These are phyloP conservation scores for Pentalonia nigronervosa DNA, from an alignment of 1,140 invertebrate genomes.

Conservation along the genomic window DNA sequence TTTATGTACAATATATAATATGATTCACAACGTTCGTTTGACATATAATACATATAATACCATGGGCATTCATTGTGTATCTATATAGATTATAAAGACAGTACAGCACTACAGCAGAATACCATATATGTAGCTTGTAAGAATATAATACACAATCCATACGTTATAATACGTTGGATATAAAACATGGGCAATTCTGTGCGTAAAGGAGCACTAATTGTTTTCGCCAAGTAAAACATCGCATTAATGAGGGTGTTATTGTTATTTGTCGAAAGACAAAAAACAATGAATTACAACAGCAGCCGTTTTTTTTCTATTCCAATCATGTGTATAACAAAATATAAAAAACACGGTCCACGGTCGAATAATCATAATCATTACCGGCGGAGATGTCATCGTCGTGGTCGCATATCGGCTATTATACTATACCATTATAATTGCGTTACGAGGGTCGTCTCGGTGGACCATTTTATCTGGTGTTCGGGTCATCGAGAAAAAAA, in stretches of 20 bases:
- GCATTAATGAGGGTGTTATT: neutral
- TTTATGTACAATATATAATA: neutral
- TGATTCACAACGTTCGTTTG: neutral
- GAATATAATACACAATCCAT: neutral
- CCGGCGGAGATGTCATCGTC: neutral
- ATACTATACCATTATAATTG: slow-evolving; percentile 20
- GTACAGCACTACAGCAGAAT: neutral
- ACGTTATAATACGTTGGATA: neutral
- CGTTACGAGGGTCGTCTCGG: slow-evolving; percentile 38
- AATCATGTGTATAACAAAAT: neutral
- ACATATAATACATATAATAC: neutral
- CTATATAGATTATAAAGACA: neutral
- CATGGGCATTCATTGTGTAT: neutral
- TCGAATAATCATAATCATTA: neutral
- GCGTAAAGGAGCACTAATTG: neutral
- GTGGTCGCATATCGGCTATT: neutral
- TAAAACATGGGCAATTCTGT: neutral
- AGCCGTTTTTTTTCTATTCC: neutral
- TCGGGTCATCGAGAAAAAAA: neutral
- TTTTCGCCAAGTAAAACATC: neutral
- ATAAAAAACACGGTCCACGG: neutral
- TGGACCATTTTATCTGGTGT: slow-evolving; percentile 10
- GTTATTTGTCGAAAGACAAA: neutral
- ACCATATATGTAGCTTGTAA: neutral
- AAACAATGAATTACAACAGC: neutral